Base-by-base conservation (phyloP, 2,888 invertebrate genomes). In the Palloptera scutellata region DNA sequence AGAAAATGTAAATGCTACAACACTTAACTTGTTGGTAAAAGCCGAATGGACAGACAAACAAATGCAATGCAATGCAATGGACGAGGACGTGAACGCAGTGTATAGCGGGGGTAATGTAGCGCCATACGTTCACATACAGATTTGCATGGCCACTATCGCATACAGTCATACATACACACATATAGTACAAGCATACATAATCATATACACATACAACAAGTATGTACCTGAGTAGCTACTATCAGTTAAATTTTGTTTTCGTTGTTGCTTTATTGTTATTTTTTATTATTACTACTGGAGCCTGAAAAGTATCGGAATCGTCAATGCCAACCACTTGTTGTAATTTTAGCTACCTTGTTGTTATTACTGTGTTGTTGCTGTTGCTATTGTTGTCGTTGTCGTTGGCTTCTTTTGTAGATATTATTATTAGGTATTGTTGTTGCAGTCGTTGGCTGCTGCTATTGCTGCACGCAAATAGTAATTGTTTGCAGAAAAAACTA, bases 301-400 rank as follows among this genome's bases (percentile, higher is more conserved):
- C 30, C 12, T 41, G 42, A 45, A 48, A n/a, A 30, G 40, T 54
- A 48, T 40, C 58, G 42, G 17, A 19, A 58, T 41, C 59, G 59
- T 70, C 74, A 75, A 73, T 73, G 74, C 72, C 74, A 75, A 75
- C 74, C 72, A 75, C 74, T 75, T 75, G 74, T 74, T 62, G 54
- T 59, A 60, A 58, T 13, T 45, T 17, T 13, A 52, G 53, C 19
- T 66, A n/a, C 12, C 13, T 60, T n/a, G 17, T 60, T 48, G 48
- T 19, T 15, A 30, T 48, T 59, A 30, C 17, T 45, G 45, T 42
- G 30, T 61, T 58, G 40, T 45, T 67, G 19, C 17, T 61, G 54
- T 8, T 61, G 53, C 45, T 54, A n/a, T 51, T 65, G 15, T 57
- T 64, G 15, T 66, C 63, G 54, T 45, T 48, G 9, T 12, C 61